Evolutionary conservation across 2,888 invertebrate genomes (phyloP), one percentile per base, ranked within the genome.

Genomic region (Thecophora atra): DNA sequence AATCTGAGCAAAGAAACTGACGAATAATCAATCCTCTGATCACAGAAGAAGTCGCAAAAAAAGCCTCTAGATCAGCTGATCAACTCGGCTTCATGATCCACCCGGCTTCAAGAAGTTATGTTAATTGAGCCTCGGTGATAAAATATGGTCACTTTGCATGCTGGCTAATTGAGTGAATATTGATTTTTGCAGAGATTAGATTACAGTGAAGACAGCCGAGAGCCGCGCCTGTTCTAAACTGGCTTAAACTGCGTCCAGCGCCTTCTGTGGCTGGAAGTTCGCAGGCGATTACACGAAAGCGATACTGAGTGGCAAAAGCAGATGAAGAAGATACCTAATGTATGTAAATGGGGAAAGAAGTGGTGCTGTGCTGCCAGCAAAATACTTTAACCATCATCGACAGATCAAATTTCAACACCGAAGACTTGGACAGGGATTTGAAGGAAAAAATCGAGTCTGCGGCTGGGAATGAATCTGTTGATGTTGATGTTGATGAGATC

Each of bases 361-460:
- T 19, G 52, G 28, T 65, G 65, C 63, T n/a, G n/a, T n/a, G n/a
- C n/a, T n/a, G n/a, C n/a, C n/a, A 70, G 52, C 77, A 77, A 76
- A 77, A 77, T 73, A 76, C 76, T 75, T 74, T 74, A 76, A 73
- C 77, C 77, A 77, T 76, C 77, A 76, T 76, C 75, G 75, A 77
- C 75, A 76, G 76, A 77, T 77, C 76, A 73, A 74, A 76, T 77
- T 77, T 76, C 77, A 72, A 15, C 60, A 19, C 62, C 21, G 17
- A 26, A 24, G 24, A 58, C 5, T 13, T 58, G 24, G 24, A 66
- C 24, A 13, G 26, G 28, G 52, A 4, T 24, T 13, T 21, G 8
- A n/a, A n/a, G n/a, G n/a, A n/a, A 11, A 13, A 30, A n/a, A 15
- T 11, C n/a, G 28, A 30, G 26, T 17, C 17, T 30, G 30, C 5